Evolutionary conservation across 2,113 vertebrate genomes (phyloP).

Genomic region (Raja brachyura): DNA sequence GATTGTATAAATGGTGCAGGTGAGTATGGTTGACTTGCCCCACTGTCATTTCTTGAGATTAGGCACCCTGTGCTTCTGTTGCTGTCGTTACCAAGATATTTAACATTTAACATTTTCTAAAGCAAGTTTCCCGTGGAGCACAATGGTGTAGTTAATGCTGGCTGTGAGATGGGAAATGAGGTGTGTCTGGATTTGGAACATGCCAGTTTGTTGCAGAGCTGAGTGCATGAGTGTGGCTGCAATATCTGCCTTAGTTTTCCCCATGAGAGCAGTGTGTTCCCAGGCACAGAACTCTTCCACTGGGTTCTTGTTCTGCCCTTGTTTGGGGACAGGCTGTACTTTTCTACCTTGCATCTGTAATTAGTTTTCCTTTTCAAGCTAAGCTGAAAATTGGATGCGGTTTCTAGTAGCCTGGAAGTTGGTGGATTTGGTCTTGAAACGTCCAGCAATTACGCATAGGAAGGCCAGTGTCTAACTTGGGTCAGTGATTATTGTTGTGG

Average conservation of each 20-base stretch:
- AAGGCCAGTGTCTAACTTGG: not conserved
- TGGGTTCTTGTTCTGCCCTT: not conserved
- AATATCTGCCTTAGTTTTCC: not conserved
- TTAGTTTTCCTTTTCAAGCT: constrained; percentile 8
- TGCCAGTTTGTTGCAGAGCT: too few species aligned
- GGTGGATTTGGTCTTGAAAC: not conserved
- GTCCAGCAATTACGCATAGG: too few species aligned
- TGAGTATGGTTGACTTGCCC: not conserved
- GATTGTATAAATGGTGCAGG: not conserved
- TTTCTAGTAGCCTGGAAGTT: not conserved
- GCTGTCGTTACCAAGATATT: not conserved
- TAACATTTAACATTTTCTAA: too few species aligned
- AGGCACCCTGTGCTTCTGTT: not conserved
- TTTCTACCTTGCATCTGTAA: not conserved
- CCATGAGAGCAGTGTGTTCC: not conserved
- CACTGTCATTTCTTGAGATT: not conserved
- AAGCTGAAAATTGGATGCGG: not conserved
- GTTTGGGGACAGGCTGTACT: constrained; percentile 26
- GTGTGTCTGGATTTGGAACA: not conserved
- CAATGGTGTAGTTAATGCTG: too few species aligned
- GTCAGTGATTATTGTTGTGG: not conserved
- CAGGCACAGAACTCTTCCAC: not conserved
- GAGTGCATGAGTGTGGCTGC: not conserved
- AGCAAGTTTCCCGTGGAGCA: too few species aligned
- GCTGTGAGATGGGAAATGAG: not conserved